A percentile compares a stretch with the other conserved stretches of the same genome.
Evolutionary conservation across 2,797 vertebrate genomes (phyloP).

Genomic region (Typhlichthys subterraneus): DNA sequence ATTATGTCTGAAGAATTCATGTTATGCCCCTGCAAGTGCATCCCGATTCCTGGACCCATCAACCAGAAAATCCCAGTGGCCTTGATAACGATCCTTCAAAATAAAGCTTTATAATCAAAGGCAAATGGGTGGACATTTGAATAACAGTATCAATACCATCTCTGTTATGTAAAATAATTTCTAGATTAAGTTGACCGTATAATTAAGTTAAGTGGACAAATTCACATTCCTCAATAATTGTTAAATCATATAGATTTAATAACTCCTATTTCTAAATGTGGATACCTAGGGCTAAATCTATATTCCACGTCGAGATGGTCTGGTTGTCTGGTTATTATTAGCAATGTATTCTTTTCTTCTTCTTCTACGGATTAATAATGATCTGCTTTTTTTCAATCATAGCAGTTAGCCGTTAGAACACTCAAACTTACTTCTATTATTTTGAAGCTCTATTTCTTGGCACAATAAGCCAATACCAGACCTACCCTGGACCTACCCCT

Average conservation of each 20-base stretch:
- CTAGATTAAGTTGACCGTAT: background rate
- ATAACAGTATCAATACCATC: background rate
- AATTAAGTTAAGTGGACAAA: background rate
- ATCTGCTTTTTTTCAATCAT: background rate
- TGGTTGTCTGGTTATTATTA: too few species aligned
- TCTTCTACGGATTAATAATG: too few species aligned
- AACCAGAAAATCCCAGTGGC: conserved; percentile 61
- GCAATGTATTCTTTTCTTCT: too few species aligned
- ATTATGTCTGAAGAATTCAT: conserved; percentile 16
- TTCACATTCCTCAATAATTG: too few species aligned
- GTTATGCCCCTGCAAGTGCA: conserved; percentile 29
- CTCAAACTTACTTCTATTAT: conserved; percentile 37
- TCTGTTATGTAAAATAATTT: background rate
- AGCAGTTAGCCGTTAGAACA: background rate
- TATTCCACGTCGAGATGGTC: too few species aligned
- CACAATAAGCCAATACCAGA: background rate
- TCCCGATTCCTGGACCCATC: conserved; percentile 20
- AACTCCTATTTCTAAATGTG: too few species aligned
- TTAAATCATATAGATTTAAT: too few species aligned
- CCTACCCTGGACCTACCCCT: conserved; percentile 8
- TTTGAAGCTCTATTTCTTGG: conserved; percentile 48
- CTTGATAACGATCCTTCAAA: conserved; percentile 52
- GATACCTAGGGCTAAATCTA: too few species aligned
- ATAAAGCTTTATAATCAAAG: conserved; percentile 20
- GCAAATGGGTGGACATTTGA: rapidly evolving